A percentile compares a stretch with the other conserved stretches of the same genome.
Conservation (phyloP, 2,888 invertebrate genomes). For the Drosophila helvetica region DNA sequence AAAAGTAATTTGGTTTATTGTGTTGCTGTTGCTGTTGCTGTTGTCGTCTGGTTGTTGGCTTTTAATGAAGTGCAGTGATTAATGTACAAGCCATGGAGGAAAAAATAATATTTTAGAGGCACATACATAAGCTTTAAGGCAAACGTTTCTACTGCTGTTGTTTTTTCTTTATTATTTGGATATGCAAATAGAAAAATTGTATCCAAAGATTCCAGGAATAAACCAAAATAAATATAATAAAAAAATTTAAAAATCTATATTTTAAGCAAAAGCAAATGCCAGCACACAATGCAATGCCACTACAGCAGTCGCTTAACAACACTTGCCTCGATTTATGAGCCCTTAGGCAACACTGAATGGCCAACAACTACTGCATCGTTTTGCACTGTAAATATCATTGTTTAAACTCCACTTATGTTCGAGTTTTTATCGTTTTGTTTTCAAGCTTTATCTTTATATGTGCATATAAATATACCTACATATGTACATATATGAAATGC, state of each 20-base stretch:
- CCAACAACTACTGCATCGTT: conserved; percentile 24
- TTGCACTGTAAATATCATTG: conserved; percentile 61
- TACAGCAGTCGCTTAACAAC: conserved; percentile 16
- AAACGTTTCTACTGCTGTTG: too few relatives aligned
- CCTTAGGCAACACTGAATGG: conserved; percentile 2
- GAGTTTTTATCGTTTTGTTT: conserved; percentile 20
- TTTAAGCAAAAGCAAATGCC: too few relatives aligned
- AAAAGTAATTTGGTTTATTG: conserved; percentile 16
- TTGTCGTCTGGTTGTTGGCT: background rate
- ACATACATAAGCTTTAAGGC: too few relatives aligned
- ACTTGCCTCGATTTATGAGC: conserved; percentile 29
- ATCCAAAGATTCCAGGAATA: conserved; percentile 4
- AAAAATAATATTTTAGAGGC: background rate
- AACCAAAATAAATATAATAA: background rate
- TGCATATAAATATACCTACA: too few relatives aligned
- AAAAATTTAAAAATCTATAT: too few relatives aligned
- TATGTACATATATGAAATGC: too few relatives aligned
- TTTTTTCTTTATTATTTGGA: too few relatives aligned
- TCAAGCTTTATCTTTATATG: conserved; percentile 21
- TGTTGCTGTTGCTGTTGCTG: background rate
- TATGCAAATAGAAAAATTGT: too few relatives aligned
- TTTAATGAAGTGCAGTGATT: conserved; percentile 62
- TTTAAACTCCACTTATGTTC: conserved; percentile 55
- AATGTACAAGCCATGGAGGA: conserved; percentile 30
- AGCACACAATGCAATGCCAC: background rate